Percentiles rank a stretch among this genome's conserved stretches.
These are phyloP conservation scores for Belonocnema kinseyi DNA, from an alignment of 1,140 invertebrate genomes.

Conservation along the genomic window DNA sequence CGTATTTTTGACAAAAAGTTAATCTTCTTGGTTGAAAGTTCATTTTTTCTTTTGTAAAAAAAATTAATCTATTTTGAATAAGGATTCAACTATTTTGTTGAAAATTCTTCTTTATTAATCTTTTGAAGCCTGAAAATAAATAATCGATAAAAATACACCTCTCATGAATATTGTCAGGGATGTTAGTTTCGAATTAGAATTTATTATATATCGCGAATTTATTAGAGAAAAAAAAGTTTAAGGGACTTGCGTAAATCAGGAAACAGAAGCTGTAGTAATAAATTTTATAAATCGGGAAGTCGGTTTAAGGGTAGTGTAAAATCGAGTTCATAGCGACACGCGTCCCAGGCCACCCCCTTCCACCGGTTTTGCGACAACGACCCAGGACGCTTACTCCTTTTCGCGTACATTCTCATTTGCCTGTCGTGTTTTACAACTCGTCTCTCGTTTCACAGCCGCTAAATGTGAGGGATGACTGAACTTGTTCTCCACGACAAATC, in stretches of 20 bases:
- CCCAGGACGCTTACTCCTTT: conserved; percentile 54
- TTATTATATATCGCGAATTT: not conserved
- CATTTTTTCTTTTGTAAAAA: too few species aligned
- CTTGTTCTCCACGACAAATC: conserved; percentile 54
- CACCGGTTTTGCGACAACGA: conserved; percentile 44
- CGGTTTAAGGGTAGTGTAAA: conserved; percentile 60
- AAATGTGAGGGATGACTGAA: conserved; percentile 60
- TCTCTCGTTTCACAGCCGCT: conserved; percentile 61
- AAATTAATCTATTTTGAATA: too few species aligned
- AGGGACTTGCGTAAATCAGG: not conserved
- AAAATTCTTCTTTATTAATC: too few species aligned
- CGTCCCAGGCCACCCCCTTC: conserved; percentile 40
- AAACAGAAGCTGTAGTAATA: not conserved
- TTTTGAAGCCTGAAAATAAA: too few species aligned
- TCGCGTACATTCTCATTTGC: conserved; percentile 65
- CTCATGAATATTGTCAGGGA: too few species aligned
- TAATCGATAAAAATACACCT: too few species aligned
- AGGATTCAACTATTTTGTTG: too few species aligned
- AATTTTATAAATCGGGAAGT: conserved; percentile 57
- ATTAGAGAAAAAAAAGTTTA: not conserved
- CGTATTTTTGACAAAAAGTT: too few species aligned
- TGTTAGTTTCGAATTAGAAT: too few species aligned
- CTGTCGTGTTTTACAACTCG: conserved; percentile 63
- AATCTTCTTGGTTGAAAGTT: too few species aligned
- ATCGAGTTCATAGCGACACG: conserved; percentile 41